phyloP scores from a whole-genome alignment of 2,113 vertebrate species.

The Miniopterus natalensis region DNA sequence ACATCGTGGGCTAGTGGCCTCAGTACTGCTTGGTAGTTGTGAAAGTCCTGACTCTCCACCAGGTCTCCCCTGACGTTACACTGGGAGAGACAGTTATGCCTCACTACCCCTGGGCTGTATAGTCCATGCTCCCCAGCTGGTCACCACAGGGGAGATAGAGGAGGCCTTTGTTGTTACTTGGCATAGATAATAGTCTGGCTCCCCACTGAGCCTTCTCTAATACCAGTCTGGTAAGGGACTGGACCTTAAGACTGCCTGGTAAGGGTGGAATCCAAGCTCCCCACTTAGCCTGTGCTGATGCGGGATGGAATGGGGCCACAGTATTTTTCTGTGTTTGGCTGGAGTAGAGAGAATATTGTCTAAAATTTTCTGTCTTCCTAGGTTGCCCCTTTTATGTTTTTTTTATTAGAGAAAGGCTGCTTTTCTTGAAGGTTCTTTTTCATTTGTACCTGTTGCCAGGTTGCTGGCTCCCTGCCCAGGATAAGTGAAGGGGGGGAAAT shows the following conservation, averaged over 20 bases:
- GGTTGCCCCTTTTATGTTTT: neutral
- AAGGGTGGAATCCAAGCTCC: neutral
- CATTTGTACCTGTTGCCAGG: neutral
- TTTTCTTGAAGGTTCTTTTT: neutral
- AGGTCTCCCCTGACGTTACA: neutral
- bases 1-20: neutral
- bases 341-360: neutral
- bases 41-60: neutral
- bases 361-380: neutral
- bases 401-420: neutral
- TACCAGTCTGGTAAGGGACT: neutral
- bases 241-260: neutral
- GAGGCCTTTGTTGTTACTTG: neutral
- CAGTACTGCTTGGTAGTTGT: neutral
- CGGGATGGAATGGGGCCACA: neutral
- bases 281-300: neutral
- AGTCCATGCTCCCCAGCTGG: neutral
- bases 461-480: neutral
- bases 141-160: neutral
- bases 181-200: neutral
- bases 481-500: neutral
- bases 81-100: neutral
- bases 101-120: neutral
- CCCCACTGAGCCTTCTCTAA: neutral
- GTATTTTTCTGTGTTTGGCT: neutral